Percentiles rank a stretch among this genome's conserved stretches.
phyloP scores from a whole-genome alignment of 2,888 invertebrate species.

The Mimachlamys varia region DNA sequence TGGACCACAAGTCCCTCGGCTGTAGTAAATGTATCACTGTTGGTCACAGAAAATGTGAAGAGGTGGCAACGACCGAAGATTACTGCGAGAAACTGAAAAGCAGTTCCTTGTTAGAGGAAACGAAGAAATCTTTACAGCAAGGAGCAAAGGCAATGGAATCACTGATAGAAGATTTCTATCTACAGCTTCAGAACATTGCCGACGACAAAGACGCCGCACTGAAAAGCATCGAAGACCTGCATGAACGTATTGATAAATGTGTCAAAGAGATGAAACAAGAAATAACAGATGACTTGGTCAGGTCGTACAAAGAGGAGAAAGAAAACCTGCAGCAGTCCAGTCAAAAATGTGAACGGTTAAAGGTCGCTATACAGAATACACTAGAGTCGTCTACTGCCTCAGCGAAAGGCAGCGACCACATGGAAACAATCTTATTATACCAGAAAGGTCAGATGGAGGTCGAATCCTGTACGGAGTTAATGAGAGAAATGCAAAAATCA shows the following conservation, averaged over 20 bases:
- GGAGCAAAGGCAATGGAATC: conserved; percentile 42
- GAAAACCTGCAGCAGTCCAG: neutral
- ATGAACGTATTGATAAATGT: conserved; percentile 44
- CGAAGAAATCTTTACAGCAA: conserved; percentile 50
- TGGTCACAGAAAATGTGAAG: conserved; percentile 57
- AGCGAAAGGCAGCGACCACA: neutral
- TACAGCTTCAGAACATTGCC: conserved; percentile 38
- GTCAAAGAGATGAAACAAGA: conserved; percentile 41
- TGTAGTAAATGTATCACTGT: conserved; percentile 60
- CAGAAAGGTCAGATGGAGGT: neutral
- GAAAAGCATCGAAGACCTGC: conserved; percentile 41
- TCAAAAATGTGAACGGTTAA: neutral
- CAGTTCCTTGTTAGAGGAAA: conserved; percentile 36
- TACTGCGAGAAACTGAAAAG: conserved; percentile 40
- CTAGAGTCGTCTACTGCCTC: neutral
- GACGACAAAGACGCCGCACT: conserved; percentile 46
- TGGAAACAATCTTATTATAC: neutral
- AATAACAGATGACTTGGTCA: neutral
- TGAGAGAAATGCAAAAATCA: neutral
- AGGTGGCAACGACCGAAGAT: conserved; percentile 50
- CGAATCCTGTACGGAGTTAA: neutral
- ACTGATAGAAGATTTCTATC: conserved; percentile 38
- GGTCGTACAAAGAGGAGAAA: neutral
- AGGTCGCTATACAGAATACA: neutral
- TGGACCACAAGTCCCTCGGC: conserved; percentile 56